These are phyloP conservation scores for Drosophila sechellia DNA, from an alignment of 1,140 invertebrate genomes.

Conservation along the genomic window DNA sequence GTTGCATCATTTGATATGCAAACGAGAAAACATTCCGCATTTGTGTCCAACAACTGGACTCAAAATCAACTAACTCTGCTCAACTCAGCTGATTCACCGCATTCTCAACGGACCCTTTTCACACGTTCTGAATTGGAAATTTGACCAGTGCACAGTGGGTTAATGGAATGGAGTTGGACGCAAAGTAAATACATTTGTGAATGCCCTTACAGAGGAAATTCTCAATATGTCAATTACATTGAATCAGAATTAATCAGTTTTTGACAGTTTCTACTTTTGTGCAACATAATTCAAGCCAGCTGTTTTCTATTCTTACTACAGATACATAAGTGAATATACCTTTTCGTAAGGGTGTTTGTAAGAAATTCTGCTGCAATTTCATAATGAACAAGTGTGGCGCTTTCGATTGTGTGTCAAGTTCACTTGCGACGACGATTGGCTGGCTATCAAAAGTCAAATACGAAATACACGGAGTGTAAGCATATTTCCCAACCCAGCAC, in stretches of 20 bases:
- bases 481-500: constrained; percentile 25
- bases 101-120: constrained; percentile 34
- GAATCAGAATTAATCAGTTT: neutral
- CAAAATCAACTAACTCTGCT: constrained; percentile 13
- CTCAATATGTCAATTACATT: neutral
- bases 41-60: constrained; percentile 28
- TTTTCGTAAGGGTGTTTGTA: neutral
- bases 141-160: constrained; percentile 40
- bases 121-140: constrained; percentile 65
- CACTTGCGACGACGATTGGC: constrained; percentile 39
- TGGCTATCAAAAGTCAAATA: constrained; percentile 55
- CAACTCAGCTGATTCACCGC: constrained; percentile 52
- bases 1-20: constrained; percentile 40
- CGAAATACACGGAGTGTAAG: constrained; percentile 33
- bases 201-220: neutral
- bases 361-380: neutral
- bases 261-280: too few species aligned
- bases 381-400: constrained; percentile 11
- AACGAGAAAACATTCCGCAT: constrained; percentile 28
- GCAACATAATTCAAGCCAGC: too few species aligned
- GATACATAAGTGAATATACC: neutral
- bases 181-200: neutral
- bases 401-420: constrained; percentile 66
- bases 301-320: too few species aligned
- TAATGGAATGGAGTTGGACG: constrained; percentile 40